Conservation (phyloP, 2,113 vertebrate genomes). For the Rhabdomys dilectus region DNA sequence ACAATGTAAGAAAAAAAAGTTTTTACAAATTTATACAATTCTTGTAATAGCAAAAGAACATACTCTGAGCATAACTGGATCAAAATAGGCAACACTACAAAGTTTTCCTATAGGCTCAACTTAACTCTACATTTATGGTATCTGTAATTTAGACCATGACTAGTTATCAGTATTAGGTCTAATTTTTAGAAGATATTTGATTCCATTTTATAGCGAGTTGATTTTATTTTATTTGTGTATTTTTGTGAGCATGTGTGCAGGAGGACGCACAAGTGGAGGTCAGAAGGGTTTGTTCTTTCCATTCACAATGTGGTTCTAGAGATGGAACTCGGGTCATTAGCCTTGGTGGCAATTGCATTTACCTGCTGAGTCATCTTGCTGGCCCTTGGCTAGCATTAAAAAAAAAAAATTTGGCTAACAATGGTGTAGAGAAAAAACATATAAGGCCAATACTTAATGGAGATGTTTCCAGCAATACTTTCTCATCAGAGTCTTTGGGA, state of each 20-base stretch:
- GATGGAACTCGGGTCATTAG: neutral
- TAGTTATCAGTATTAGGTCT: neutral
- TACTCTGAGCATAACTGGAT: neutral
- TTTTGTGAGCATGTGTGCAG: neutral
- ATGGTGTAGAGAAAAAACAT: neutral
- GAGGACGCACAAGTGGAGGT: neutral
- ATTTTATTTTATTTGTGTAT: neutral
- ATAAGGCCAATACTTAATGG: neutral
- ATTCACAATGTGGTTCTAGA: no score
- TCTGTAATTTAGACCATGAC: neutral
- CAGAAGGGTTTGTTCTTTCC: neutral
- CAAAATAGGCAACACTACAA: neutral
- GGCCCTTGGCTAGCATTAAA: neutral
- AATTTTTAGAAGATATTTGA: conserved; percentile 26
- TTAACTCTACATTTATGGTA: neutral
- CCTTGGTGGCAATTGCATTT: neutral
- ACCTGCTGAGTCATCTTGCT: neutral
- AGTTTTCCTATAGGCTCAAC: neutral
- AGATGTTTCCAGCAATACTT: neutral
- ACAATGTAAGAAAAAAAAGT: neutral
- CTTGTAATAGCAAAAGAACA: neutral
- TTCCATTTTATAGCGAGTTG: neutral
- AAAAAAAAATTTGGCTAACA: neutral
- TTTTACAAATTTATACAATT: neutral
- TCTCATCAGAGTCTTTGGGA: neutral